Percentiles rank a stretch among this genome's conserved stretches.
Evolutionary conservation across 2,888 invertebrate species (phyloP).

Genomic region (Candidula unifasciata): DNA sequence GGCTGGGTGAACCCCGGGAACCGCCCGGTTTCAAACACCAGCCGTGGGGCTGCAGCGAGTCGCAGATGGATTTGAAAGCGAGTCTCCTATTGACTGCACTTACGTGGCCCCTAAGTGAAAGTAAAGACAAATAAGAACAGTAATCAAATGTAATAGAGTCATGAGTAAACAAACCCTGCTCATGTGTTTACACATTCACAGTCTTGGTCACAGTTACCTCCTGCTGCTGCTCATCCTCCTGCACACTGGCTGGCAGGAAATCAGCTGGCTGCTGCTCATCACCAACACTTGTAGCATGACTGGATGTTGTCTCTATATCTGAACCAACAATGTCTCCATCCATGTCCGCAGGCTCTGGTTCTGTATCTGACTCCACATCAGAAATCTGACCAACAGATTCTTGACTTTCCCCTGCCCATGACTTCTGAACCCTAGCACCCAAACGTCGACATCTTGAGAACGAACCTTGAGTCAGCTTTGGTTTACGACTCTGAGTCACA

Average conservation of each 20-base stretch:
- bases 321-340: not conserved
- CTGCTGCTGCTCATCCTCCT: not conserved
- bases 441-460: not conserved
- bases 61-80: too few relatives aligned
- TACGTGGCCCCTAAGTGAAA: too few relatives aligned
- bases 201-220: not conserved
- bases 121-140: too few relatives aligned
- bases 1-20: too few relatives aligned
- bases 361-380: slow-evolving; percentile 21
- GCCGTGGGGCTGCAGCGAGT: too few relatives aligned
- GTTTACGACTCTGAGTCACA: not conserved
- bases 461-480: not conserved
- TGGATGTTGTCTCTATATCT: not conserved
- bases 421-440: not conserved
- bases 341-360: not conserved
- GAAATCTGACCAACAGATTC: slow-evolving; percentile 32
- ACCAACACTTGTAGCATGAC: too few relatives aligned
- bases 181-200: too few relatives aligned
- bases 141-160: too few relatives aligned
- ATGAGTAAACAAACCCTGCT: too few relatives aligned
- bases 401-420: not conserved
- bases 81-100: too few relatives aligned
- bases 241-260: not conserved
- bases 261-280: not conserved
- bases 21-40: too few relatives aligned